phyloP scores from a whole-genome alignment of 2,888 invertebrate genomes.

The Parapristionchus giblindavisi region DNA sequence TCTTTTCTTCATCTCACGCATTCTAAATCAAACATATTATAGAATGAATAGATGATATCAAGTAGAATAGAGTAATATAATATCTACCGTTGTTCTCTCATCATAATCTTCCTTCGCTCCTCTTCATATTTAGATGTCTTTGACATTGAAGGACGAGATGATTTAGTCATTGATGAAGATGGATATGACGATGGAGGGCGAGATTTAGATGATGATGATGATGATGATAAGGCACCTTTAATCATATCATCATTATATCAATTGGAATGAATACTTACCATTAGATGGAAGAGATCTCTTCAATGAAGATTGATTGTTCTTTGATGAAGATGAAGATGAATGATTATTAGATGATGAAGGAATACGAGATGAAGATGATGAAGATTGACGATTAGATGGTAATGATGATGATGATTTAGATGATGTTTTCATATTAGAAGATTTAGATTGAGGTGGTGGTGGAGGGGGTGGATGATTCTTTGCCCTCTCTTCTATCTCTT shows the following conservation, averaged over 20 bases:
- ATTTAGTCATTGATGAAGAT: neutral
- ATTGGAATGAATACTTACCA: no score
- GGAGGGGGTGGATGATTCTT: constrained; percentile 13
- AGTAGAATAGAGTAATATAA: neutral
- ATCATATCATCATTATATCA: no score
- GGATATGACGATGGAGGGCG: neutral
- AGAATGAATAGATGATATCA: no score
- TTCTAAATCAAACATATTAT: no score
- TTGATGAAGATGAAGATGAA: neutral
- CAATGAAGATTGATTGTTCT: no score
- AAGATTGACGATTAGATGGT: neutral
- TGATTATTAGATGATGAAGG: constrained; percentile 7
- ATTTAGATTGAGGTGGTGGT: neutral
- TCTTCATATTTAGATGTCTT: constrained; percentile 28
- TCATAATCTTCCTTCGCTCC: constrained; percentile 8
- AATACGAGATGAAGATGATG: constrained; percentile 1
- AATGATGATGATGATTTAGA: no score
- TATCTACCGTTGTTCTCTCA: constrained; percentile 21
- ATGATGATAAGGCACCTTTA: no score
- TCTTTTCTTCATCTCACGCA: no score
- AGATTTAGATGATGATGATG: no score
- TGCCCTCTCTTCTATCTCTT: neutral
- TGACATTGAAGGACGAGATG: constrained; percentile 1
- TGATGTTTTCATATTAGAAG: neutral
- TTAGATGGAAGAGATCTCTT: no score